These are phyloP conservation scores for Xanthorhoe spadicearia DNA, from an alignment of 2,888 invertebrate species.

Conservation along the genomic window DNA sequence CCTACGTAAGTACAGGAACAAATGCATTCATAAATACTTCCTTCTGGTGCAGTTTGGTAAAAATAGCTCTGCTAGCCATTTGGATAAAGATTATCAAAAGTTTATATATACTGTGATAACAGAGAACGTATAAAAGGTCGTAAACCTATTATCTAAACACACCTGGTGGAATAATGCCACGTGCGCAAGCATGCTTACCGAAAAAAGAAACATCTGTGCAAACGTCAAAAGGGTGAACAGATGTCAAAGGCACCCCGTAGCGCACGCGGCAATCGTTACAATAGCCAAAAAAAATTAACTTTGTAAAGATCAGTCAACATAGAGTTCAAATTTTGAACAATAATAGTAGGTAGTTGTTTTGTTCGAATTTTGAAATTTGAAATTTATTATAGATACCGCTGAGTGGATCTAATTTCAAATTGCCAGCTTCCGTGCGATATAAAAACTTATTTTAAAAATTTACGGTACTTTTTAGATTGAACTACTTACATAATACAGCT, in stretches of 20 bases:
- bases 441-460: conserved; percentile 3
- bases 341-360: too few species aligned
- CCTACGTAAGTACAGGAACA: too few species aligned
- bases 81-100: too few species aligned
- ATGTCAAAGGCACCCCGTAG: conserved; percentile 35
- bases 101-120: not conserved
- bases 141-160: conserved; percentile 6
- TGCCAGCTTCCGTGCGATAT: conserved; percentile 3
- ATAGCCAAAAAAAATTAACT: not conserved
- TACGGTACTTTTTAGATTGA: conserved; percentile 21
- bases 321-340: conserved; percentile 11
- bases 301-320: not conserved
- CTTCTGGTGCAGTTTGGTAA: too few species aligned
- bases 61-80: too few species aligned
- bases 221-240: conserved; percentile 35
- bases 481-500: conserved; percentile 17
- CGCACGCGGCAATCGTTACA: not conserved
- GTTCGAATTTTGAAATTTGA: too few species aligned
- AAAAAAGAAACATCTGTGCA: conserved; percentile 37
- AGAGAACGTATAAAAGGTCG: too few species aligned
- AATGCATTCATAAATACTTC: too few species aligned
- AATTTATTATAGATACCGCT: too few species aligned
- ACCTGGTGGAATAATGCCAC: conserved; percentile 33
- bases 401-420: conserved; percentile 25
- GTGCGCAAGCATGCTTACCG: conserved; percentile 25